Evolutionary conservation across 1,140 invertebrate species (phyloP).

Genomic region (Pollicipes pollicipes): DNA sequence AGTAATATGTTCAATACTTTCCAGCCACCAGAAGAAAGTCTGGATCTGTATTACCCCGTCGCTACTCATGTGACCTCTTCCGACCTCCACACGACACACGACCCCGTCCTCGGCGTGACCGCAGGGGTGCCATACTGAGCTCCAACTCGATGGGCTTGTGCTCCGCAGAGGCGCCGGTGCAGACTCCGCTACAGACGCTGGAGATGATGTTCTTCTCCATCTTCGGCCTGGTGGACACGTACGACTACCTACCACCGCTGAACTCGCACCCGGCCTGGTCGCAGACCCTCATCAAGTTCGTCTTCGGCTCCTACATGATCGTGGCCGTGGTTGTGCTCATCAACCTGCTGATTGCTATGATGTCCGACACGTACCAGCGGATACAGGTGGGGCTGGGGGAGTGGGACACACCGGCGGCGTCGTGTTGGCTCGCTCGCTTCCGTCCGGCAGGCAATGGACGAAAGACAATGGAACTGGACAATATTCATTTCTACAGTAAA

Average conservation of each 20-base stretch:
- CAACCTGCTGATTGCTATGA: slow-evolving; percentile 98
- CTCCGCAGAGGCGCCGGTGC: slow-evolving; percentile 34
- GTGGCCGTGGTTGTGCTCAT: slow-evolving; percentile 93
- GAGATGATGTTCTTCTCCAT: slow-evolving; percentile 95
- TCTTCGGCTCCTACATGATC: slow-evolving; percentile 93
- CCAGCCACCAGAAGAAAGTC: too few relatives aligned
- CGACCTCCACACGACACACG: too few relatives aligned
- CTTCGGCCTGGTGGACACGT: slow-evolving; percentile 83
- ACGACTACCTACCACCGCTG: slow-evolving; percentile 34
- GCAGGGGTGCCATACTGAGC: too few relatives aligned
- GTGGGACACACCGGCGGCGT: too few relatives aligned
- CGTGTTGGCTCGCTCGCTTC: too few relatives aligned
- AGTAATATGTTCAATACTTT: too few relatives aligned
- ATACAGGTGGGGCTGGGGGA: slow-evolving; percentile 77
- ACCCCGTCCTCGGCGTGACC: too few relatives aligned
- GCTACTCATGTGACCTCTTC: too few relatives aligned
- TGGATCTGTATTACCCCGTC: too few relatives aligned
- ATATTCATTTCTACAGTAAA: slow-evolving; percentile 6
- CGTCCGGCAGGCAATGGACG: too few relatives aligned
- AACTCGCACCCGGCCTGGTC: slow-evolving; percentile 19
- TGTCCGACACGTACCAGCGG: slow-evolving; percentile 97
- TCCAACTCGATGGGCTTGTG: too few relatives aligned
- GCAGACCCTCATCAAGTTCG: slow-evolving; percentile 25
- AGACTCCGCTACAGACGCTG: slow-evolving; percentile 60
- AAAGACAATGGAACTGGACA: too few relatives aligned